Conservation (phyloP, 2,888 invertebrate genomes). For the Stenotaenia linearis region DNA sequence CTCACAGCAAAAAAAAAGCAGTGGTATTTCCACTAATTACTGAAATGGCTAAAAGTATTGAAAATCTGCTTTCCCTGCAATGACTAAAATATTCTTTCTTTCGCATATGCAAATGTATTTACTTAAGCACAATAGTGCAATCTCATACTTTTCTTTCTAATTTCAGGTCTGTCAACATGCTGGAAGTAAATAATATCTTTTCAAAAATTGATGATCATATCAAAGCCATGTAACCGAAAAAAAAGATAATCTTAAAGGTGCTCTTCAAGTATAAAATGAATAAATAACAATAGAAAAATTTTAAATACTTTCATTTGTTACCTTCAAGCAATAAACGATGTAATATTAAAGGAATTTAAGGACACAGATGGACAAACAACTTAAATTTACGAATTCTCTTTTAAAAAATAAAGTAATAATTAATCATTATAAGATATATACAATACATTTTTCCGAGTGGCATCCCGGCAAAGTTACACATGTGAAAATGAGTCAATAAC, state of each 20-base stretch:
- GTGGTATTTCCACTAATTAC: no score
- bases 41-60: no score
- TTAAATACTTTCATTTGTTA: background rate
- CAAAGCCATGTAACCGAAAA: background rate
- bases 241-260: background rate
- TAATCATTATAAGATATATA: conserved; percentile 3
- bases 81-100: no score
- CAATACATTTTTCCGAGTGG: background rate
- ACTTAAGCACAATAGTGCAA: no score
- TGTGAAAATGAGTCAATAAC: background rate
- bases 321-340: background rate
- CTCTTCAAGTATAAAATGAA: no score
- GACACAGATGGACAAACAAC: background rate
- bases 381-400: background rate
- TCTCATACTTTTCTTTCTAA: background rate
- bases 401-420: background rate
- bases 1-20: no score
- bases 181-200: background rate
- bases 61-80: no score
- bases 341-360: background rate
- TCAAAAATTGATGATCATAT: background rate
- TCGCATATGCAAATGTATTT: no score
- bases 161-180: conserved; percentile 17
- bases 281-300: background rate
- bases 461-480: background rate